Evolutionary conservation across 2,113 vertebrate genomes (phyloP).

Genomic region (Chaetodon auriga): DNA sequence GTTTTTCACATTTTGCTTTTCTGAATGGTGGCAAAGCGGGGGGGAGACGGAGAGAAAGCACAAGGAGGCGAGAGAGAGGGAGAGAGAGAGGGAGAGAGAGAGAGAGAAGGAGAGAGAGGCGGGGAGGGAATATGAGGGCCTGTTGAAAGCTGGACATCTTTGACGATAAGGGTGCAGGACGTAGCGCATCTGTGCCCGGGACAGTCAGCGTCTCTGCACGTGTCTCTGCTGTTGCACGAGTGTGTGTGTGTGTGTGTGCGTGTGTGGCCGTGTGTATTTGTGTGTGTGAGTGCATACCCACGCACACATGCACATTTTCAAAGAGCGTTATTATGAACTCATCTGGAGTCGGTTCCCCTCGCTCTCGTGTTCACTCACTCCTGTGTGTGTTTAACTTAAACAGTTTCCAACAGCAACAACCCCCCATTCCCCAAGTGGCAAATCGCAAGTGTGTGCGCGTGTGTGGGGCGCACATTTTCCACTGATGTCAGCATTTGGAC

Average conservation of each 20-base stretch:
- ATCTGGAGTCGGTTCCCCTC: conserved; percentile 48
- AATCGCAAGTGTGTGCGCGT: conserved; percentile 27
- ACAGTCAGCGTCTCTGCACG: neutral
- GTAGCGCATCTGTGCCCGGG: neutral
- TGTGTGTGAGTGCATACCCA: neutral
- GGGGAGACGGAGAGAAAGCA: conserved; percentile 15
- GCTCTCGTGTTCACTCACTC: neutral
- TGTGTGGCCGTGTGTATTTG: conserved; percentile 14
- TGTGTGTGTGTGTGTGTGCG: conserved; percentile 17
- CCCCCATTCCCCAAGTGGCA: conserved; percentile 56
- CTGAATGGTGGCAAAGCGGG: conserved; percentile 70
- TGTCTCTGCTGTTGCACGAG: conserved; percentile 23
- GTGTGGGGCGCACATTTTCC: conserved; percentile 58
- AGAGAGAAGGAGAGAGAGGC: conserved; percentile 2
- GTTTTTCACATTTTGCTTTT: conserved; percentile 74
- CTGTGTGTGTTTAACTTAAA: conserved; percentile 60
- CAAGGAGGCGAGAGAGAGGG: neutral
- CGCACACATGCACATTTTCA: conserved; percentile 10
- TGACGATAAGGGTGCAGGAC: conserved; percentile 41
- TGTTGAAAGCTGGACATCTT: conserved; percentile 67
- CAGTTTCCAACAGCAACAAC: conserved; percentile 65
- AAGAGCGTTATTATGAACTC: conserved; percentile 60
- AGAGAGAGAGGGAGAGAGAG: conserved; percentile 7
- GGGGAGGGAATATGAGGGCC: conserved; percentile 58
- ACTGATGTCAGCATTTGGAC: conserved; percentile 73